These are phyloP conservation scores for Drosophila parthenogenetica DNA, from an alignment of 2,888 invertebrate genomes.

Conservation along the genomic window DNA sequence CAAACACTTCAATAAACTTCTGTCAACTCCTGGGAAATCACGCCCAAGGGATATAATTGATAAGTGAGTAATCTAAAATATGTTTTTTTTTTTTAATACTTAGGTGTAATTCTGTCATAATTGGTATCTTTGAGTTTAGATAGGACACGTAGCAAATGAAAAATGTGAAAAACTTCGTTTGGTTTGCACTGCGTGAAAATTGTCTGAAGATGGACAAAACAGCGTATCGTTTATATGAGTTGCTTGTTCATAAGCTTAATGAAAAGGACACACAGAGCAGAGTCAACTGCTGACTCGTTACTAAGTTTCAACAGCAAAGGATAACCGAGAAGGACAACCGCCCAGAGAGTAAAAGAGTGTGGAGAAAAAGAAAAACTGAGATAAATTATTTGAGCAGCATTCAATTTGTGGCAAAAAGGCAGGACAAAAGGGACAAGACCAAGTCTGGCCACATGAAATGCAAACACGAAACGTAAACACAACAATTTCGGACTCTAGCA, in stretches of 20 bases:
- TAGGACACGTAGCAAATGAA: constrained; percentile 9
- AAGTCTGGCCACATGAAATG: constrained; percentile 57
- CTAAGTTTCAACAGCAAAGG: constrained; percentile 10
- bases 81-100: constrained; percentile 1
- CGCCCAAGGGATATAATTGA: neutral
- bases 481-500: constrained; percentile 25
- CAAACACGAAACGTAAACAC: constrained; percentile 63
- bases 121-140: constrained; percentile 20
- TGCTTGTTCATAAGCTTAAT: constrained; percentile 5
- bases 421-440: neutral
- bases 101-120: constrained; percentile 31
- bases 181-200: constrained; percentile 5
- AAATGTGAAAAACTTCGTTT: constrained; percentile 22
- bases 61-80: constrained; percentile 5
- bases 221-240: constrained; percentile 30
- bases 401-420: constrained; percentile 60
- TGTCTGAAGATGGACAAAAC: constrained; percentile 18
- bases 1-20: constrained; percentile 35
- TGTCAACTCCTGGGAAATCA: constrained; percentile 19
- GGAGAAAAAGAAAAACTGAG: constrained; percentile 42
- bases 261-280: constrained; percentile 9
- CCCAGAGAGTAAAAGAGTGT: constrained; percentile 3
- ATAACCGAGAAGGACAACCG: constrained; percentile 2
- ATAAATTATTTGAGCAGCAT: constrained; percentile 71
- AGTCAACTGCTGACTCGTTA: constrained; percentile 39